Percentiles rank a stretch among this genome's conserved stretches.
phyloP scores from a whole-genome alignment of 2,113 vertebrate species.

The Cyprinus carpio region DNA sequence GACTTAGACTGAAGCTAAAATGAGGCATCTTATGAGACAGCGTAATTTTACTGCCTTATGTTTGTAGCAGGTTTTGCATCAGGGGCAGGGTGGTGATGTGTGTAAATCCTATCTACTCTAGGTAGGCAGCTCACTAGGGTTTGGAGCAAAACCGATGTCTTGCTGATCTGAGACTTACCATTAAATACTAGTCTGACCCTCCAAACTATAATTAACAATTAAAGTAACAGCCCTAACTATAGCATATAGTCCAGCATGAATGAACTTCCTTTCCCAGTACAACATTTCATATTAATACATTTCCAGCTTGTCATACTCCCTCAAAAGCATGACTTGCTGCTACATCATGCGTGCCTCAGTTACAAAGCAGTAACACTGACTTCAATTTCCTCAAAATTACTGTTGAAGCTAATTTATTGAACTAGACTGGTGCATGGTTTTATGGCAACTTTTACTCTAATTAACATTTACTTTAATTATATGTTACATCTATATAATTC shows the following conservation, averaged over 20 bases:
- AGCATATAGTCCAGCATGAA: background rate
- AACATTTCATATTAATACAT: background rate
- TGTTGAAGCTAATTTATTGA: background rate
- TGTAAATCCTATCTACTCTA: background rate
- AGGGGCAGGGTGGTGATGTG: background rate
- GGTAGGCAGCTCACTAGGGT: constrained; percentile 15
- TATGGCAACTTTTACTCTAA: background rate
- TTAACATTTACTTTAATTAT: no score
- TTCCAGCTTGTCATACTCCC: background rate
- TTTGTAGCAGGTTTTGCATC: background rate
- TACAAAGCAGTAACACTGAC: constrained; percentile 5
- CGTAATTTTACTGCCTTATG: background rate
- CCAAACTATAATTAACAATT: constrained; percentile 12
- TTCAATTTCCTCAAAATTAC: constrained; percentile 28
- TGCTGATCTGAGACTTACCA: background rate
- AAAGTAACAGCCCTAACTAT: background rate
- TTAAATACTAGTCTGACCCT: background rate
- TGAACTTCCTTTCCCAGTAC: constrained; percentile 1
- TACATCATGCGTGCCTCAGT: constrained; percentile 4
- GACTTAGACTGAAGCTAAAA: background rate
- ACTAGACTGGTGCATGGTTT: constrained; percentile 17
- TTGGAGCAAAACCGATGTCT: background rate
- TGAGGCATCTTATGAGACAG: background rate
- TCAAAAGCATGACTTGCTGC: constrained; percentile 31
- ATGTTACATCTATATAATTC: background rate